These are phyloP conservation scores for Aurelia coerulea DNA, from an alignment of 30 jellyfish, hydroid and myxozoan species.

Conservation along the genomic window DNA sequence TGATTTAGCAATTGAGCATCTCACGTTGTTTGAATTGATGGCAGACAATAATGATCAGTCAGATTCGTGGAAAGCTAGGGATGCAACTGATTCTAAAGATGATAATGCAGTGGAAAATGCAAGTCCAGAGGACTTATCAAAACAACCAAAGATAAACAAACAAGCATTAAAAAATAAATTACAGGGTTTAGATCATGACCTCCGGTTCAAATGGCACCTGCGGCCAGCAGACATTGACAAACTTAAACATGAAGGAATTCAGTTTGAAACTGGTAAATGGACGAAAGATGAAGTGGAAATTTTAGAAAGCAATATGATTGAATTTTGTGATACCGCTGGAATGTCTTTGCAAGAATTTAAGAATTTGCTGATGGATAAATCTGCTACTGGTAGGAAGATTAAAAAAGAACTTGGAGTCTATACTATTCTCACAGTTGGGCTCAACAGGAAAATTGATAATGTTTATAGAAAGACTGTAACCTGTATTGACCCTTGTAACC, in stretches of 20 bases:
- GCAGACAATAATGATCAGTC: too few species aligned
- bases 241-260: constrained; percentile 29
- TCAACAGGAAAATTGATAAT: constrained; percentile 30
- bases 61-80: too few species aligned
- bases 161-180: neutral
- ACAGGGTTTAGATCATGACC: neutral
- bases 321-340: neutral
- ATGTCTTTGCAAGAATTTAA: neutral
- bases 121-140: too few species aligned
- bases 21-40: too few species aligned
- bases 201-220: constrained; percentile 13
- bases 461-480: constrained; percentile 17
- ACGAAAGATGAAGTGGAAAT: constrained; percentile 21
- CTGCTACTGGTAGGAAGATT: neutral
- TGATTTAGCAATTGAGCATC: too few species aligned
- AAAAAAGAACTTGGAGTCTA: constrained; percentile 22
- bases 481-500: constrained; percentile 20
- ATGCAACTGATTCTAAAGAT: too few species aligned
- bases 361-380: constrained; percentile 19
- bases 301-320: constrained; percentile 18
- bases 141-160: neutral
- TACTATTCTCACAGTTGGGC: constrained; percentile 28
- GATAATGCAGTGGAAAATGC: too few species aligned
- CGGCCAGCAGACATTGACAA: constrained; percentile 17
- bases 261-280: constrained; percentile 49